Evolutionary conservation across 2,113 vertebrate species (phyloP).

Genomic region (Sprattus sprattus): DNA sequence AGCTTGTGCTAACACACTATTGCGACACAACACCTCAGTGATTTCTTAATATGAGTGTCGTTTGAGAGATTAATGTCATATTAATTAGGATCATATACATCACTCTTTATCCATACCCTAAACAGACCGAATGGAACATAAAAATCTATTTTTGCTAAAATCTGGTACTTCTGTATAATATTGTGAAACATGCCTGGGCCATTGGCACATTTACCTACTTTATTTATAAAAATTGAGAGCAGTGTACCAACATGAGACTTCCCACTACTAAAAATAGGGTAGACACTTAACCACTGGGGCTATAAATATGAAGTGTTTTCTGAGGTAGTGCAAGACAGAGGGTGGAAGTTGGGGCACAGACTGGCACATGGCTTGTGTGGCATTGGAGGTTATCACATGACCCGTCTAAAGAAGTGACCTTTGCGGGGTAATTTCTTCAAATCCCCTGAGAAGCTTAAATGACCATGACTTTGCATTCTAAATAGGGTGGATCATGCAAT

Average conservation of each 20-base stretch:
- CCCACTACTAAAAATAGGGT: background rate
- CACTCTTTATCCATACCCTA: background rate
- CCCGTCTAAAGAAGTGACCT: background rate
- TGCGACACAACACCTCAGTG: background rate
- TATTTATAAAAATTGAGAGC: background rate
- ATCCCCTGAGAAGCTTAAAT: slow-evolving; percentile 25
- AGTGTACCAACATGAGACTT: background rate
- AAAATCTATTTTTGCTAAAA: background rate
- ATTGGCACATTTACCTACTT: background rate
- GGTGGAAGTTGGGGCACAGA: background rate
- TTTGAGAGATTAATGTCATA: slow-evolving; percentile 10
- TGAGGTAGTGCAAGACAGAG: background rate
- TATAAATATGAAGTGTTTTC: background rate
- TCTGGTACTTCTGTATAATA: background rate
- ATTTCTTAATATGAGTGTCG: background rate
- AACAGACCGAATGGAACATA: background rate
- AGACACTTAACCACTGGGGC: background rate
- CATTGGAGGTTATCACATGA: slow-evolving; percentile 18
- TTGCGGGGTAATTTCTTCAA: background rate
- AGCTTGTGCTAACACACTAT: background rate
- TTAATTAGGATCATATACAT: background rate
- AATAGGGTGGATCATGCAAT: background rate
- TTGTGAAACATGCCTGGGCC: background rate
- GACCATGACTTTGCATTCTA: background rate
- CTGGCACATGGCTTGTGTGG: background rate